Conservation (phyloP, 2,888 invertebrate species). For the Lucinisca nassula region DNA sequence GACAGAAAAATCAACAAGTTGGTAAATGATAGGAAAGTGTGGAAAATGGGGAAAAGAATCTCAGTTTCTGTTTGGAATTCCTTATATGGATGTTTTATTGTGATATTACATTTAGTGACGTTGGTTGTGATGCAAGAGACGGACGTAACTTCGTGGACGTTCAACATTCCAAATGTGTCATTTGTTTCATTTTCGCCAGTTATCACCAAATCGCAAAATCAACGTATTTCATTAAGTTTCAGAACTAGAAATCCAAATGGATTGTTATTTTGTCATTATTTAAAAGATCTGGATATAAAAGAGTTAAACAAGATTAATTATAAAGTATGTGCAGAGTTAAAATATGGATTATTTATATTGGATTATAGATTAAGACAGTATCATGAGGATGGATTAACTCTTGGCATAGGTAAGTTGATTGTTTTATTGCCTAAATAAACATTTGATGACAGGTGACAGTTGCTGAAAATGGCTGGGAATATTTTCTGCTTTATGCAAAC, state of each 20-base stretch:
- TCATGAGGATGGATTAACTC: conserved; percentile 69
- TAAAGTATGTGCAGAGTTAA: conserved; percentile 77
- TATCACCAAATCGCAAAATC: conserved; percentile 71
- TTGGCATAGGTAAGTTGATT: conserved; percentile 78
- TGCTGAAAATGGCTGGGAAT: too few species aligned
- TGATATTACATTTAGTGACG: neutral
- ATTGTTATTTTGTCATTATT: conserved; percentile 79
- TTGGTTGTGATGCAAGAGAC: neutral
- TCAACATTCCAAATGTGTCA: conserved; percentile 74
- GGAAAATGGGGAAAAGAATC: neutral
- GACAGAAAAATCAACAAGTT: too few species aligned
- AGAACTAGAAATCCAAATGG: conserved; percentile 78
- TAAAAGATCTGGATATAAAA: conserved; percentile 65
- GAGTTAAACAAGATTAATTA: conserved; percentile 73
- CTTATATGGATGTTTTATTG: neutral
- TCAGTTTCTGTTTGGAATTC: neutral
- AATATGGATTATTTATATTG: conserved; percentile 75
- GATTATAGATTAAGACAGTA: conserved; percentile 74
- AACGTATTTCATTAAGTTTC: conserved; percentile 75
- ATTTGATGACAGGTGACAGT: too few species aligned
- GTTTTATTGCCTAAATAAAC: too few species aligned
- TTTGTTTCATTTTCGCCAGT: conserved; percentile 75
- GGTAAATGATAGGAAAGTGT: neutral
- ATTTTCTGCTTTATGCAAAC: too few species aligned
- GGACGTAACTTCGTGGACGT: conserved; percentile 71